Conservation (phyloP, 2,113 vertebrate genomes). For the Paralichthys olivaceus region DNA sequence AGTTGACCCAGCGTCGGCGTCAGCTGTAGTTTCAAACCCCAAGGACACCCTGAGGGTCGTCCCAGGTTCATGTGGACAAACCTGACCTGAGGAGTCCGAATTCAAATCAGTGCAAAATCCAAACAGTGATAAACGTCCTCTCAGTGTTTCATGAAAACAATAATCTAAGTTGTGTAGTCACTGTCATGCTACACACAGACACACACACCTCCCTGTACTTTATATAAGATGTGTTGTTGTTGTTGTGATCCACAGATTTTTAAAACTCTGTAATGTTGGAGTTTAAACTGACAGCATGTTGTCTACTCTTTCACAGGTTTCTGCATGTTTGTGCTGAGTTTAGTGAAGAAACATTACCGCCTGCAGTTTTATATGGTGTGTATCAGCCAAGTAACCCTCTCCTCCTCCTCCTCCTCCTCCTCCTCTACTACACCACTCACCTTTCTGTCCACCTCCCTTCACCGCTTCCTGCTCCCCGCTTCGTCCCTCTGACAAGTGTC, state of each 20-base stretch:
- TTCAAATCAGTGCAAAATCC: neutral
- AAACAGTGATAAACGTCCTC: neutral
- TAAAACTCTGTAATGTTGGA: neutral
- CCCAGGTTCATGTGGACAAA: too few relatives aligned
- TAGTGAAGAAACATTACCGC: constrained; percentile 99
- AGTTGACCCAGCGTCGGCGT: neutral
- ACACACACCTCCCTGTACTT: neutral
- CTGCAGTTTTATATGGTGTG: constrained; percentile 99
- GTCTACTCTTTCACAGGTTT: constrained; percentile 92
- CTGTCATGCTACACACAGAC: neutral
- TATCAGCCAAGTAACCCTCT: constrained; percentile 81
- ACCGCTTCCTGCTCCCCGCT: neutral
- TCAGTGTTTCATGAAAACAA: neutral
- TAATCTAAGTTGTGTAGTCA: neutral
- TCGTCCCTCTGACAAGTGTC: neutral
- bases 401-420: constrained; percentile 19
- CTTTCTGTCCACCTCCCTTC: neutral
- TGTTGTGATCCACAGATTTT: constrained; percentile 12
- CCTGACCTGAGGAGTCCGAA: neutral
- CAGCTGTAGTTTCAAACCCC: constrained; percentile 1
- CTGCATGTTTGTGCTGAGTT: constrained; percentile 99
- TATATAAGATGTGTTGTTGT: neutral
- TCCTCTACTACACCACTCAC: neutral
- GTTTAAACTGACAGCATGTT: constrained; percentile 80
- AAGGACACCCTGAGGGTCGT: neutral